Conservation (phyloP, 2,797 vertebrate genomes). For the Simalia tracyae region DNA sequence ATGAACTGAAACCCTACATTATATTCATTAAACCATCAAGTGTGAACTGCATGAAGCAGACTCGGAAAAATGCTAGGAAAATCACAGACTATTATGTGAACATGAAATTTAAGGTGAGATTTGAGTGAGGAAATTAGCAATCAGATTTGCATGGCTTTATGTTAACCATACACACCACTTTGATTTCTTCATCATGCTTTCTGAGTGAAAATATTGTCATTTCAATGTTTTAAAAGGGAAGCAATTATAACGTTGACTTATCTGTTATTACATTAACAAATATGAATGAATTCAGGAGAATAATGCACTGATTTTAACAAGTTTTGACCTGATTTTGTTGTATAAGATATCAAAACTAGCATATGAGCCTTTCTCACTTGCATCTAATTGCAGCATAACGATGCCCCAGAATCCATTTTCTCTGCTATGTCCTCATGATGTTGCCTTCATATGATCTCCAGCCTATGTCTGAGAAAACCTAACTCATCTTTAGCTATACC, state of each 20-base stretch:
- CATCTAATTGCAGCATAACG: background rate
- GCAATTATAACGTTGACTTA: background rate
- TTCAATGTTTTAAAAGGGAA: background rate
- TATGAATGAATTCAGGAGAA: background rate
- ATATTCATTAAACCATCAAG: conserved; percentile 92
- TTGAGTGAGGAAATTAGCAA: conserved; percentile 18
- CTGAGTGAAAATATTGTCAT: background rate
- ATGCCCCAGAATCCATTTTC: background rate
- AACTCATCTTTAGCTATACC: background rate
- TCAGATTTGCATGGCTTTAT: background rate
- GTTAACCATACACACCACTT: background rate
- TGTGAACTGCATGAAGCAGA: conserved; percentile 80
- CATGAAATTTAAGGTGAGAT: conserved; percentile 87
- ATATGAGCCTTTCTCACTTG: background rate
- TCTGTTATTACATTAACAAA: background rate
- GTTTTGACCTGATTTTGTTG: background rate
- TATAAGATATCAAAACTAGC: background rate
- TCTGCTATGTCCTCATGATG: background rate
- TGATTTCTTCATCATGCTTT: background rate
- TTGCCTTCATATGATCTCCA: background rate
- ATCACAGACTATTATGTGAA: conserved; percentile 89
- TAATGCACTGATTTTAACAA: background rate
- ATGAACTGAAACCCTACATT: conserved; percentile 87
- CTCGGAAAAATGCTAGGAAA: conserved; percentile 82
- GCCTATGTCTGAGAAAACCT: no score